Percentiles rank a stretch among this genome's conserved stretches.
Conservation (phyloP, 2,797 vertebrate species). For the Acestrorhynchus altus region DNA sequence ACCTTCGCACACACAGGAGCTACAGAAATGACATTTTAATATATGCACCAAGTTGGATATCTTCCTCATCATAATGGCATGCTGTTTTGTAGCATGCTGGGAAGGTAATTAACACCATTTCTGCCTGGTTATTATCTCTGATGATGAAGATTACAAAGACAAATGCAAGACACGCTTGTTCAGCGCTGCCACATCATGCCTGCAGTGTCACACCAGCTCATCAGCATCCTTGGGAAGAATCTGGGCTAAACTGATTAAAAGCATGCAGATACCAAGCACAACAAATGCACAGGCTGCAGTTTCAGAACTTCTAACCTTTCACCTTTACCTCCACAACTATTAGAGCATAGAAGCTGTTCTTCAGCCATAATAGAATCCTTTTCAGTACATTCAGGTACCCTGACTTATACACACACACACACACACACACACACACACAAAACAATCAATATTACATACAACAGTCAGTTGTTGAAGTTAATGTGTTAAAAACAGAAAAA, state of each 20-base stretch:
- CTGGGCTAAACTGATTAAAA: conserved; percentile 35
- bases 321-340: not conserved
- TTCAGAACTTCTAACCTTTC: conserved; percentile 7
- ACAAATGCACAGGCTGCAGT: conserved; percentile 23
- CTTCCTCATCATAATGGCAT: conserved; percentile 29
- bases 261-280: conserved; percentile 34
- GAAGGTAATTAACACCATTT: conserved; percentile 52
- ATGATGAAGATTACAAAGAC: conserved; percentile 51
- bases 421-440: too few species aligned
- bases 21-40: conserved; percentile 28
- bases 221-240: conserved; percentile 38
- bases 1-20: not conserved
- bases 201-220: conserved; percentile 36
- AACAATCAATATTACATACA: not conserved
- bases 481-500: too few species aligned
- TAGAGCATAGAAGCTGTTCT: not conserved
- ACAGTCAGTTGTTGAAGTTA: too few species aligned
- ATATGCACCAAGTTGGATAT: conserved; percentile 16
- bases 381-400: too few species aligned
- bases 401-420: too few species aligned
- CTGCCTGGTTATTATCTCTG: conserved; percentile 48
- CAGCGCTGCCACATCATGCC: conserved; percentile 38
- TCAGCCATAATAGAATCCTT: too few species aligned
- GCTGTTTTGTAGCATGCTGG: conserved; percentile 50
- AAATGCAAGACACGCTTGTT: conserved; percentile 19